Percentiles rank a stretch among this genome's conserved stretches.
These are phyloP conservation scores for Falco naumanni DNA, from an alignment of 2,797 vertebrate species.

Conservation along the genomic window DNA sequence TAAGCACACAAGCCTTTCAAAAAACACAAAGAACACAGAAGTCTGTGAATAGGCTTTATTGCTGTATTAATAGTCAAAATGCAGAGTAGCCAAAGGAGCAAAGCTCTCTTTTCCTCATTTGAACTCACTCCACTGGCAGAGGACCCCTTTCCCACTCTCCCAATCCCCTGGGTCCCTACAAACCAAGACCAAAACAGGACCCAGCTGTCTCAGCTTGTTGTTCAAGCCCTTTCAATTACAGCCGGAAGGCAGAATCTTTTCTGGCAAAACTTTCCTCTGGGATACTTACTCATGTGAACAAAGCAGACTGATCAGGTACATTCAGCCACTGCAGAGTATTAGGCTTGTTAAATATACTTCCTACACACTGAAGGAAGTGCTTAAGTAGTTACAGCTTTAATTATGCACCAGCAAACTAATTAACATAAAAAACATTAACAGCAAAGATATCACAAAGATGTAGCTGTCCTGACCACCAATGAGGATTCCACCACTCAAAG, in stretches of 20 bases:
- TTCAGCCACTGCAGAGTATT: neutral
- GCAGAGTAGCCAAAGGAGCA: neutral
- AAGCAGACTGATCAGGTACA: constrained; percentile 10
- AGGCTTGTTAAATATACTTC: neutral
- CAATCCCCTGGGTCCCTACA: constrained; percentile 24
- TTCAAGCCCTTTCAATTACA: constrained; percentile 48
- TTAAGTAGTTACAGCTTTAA: neutral
- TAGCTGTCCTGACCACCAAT: neutral
- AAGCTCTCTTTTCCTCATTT: constrained; percentile 51
- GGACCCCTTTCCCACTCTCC: constrained; percentile 42
- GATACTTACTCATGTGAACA: constrained; percentile 9
- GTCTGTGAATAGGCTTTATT: constrained; percentile 54
- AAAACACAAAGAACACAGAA: constrained; percentile 40
- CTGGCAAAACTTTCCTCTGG: constrained; percentile 32
- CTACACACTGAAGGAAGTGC: neutral
- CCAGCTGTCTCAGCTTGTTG: constrained; percentile 51
- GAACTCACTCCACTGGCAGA: constrained; percentile 49
- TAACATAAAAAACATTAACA: neutral
- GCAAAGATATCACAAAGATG: neutral
- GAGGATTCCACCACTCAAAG: neutral
- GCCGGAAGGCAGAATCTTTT: constrained; percentile 30
- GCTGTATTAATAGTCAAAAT: constrained; percentile 48
- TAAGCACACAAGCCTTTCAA: constrained; percentile 46
- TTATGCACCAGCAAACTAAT: neutral
- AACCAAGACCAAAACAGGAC: constrained; percentile 60